Evolutionary conservation across 2,797 vertebrate genomes (phyloP), one percentile per base, ranked within the genome.

Genomic region (Emys orbicularis): DNA sequence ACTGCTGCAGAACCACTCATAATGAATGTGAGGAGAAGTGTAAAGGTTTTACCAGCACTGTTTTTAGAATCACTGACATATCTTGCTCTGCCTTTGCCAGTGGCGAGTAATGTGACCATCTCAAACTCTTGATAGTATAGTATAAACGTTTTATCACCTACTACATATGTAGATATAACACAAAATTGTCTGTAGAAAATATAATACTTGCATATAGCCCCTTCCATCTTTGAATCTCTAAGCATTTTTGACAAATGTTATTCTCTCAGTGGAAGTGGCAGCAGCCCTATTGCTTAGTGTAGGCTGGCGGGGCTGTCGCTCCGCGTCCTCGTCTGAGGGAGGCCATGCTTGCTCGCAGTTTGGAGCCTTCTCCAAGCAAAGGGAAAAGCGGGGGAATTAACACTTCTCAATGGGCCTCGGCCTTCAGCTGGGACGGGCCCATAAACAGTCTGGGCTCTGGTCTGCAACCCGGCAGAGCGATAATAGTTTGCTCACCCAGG

Each of bases 1-100:
- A 41, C 89, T 96, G 94, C 94, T 97, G 57, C 90, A 96, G 95
- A 29, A 29, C 5, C 23, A 76, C 12, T 47, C 29, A 16, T 76
- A 76, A 49, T 47, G 74, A 29, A 44, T 29, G 6, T 27, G 25
- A 76, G 7, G 27, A 16, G 44, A 47, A 7, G 27, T 47, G 25
- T 76, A 47, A 76, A 15, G 41, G 27, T 29, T 76, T 76, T 47
- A 68, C 34, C 34, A n/a, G 23, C 13, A 13, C 8, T 47, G 6
- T 29, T 49, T 29, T 29, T 27, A 27, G 41, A 16, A 27, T 68
- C 27, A 8, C 94, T 94, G 95, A 93, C 94, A 93, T 89, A 97
- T 95, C 21, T 0, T 79, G 44, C 79, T 44, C 25, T 68, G 88
- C 13, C 59, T 90, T 90, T 96, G 95, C 92, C 90, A 92, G 5